Percentiles rank a stretch among this genome's conserved stretches.
phyloP scores from a whole-genome alignment of 2,113 vertebrate species.

The Spheniscus mendiculus region DNA sequence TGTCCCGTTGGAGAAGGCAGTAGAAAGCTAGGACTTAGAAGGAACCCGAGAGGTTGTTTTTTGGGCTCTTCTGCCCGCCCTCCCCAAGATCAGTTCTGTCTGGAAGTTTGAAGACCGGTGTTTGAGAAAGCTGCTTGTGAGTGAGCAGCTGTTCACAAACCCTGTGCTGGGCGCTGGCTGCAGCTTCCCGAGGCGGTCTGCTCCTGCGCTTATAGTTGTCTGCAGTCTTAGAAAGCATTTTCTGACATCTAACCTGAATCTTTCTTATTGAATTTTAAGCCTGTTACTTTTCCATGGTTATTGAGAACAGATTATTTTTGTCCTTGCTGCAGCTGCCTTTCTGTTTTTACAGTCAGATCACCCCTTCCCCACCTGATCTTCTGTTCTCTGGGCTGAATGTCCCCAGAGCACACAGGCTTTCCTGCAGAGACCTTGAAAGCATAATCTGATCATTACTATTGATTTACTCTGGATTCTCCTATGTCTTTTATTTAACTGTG shows the following conservation, averaged over 20 bases:
- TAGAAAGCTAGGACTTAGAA: background rate
- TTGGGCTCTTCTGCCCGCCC: background rate
- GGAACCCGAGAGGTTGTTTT: fast-evolving
- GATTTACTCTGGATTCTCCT: background rate
- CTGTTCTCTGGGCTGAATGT: background rate
- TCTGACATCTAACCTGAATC: background rate
- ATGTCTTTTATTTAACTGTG: background rate
- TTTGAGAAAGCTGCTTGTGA: too few relatives aligned
- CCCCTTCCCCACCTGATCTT: background rate
- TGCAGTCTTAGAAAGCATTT: background rate
- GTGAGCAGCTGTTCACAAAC: too few relatives aligned
- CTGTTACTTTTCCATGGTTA: background rate
- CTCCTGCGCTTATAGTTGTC: background rate
- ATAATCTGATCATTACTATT: background rate
- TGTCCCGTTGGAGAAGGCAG: fast-evolving
- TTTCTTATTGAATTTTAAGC: background rate
- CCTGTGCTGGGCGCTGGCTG: background rate
- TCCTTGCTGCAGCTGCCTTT: background rate
- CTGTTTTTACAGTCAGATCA: background rate
- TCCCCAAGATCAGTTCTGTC: too few relatives aligned
- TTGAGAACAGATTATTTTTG: background rate
- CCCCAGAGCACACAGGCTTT: background rate
- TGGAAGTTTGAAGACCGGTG: too few relatives aligned
- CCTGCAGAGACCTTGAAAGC: background rate
- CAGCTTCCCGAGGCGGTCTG: fast-evolving